These are phyloP conservation scores for Potamilus streckersoni DNA, from an alignment of 1,140 invertebrate species.

Conservation along the genomic window DNA sequence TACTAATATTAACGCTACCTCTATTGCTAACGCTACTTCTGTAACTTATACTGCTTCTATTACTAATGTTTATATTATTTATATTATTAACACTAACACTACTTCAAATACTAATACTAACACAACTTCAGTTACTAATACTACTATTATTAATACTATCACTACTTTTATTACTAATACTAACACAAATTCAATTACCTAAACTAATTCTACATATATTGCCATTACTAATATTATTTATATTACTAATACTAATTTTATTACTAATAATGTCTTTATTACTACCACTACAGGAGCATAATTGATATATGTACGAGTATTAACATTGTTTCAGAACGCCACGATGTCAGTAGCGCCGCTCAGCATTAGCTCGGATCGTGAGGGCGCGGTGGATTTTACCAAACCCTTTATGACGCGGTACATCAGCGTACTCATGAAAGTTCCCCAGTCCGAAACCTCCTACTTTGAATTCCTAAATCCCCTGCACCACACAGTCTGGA, in stretches of 20 bases:
- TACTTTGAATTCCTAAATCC: slow-evolving; percentile 98
- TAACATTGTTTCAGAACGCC: slow-evolving; percentile 57
- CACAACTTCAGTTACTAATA: not conserved
- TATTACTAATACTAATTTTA: not conserved
- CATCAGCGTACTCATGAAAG: slow-evolving; percentile 61
- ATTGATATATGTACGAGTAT: slow-evolving; percentile 4
- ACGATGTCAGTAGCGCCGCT: slow-evolving; percentile 64
- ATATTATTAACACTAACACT: not conserved
- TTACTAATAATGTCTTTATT: not conserved
- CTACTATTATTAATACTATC: not conserved
- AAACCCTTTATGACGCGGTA: slow-evolving; percentile 66
- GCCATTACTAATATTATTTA: not conserved
- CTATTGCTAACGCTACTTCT: not conserved
- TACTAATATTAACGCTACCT: not conserved
- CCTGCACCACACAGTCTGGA: slow-evolving; percentile 80
- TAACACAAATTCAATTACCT: not conserved
- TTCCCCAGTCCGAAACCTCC: slow-evolving; percentile 52
- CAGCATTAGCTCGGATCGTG: slow-evolving; percentile 62
- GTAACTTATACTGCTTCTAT: not conserved
- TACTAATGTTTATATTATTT: not conserved
- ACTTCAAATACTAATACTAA: not conserved
- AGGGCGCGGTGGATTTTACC: slow-evolving; percentile 65
- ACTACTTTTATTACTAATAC: not conserved
- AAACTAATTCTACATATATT: not conserved
- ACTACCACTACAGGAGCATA: not conserved